These are phyloP conservation scores for Brachionus sp. DNA, from an alignment of 1,140 invertebrate genomes.

Conservation along the genomic window DNA sequence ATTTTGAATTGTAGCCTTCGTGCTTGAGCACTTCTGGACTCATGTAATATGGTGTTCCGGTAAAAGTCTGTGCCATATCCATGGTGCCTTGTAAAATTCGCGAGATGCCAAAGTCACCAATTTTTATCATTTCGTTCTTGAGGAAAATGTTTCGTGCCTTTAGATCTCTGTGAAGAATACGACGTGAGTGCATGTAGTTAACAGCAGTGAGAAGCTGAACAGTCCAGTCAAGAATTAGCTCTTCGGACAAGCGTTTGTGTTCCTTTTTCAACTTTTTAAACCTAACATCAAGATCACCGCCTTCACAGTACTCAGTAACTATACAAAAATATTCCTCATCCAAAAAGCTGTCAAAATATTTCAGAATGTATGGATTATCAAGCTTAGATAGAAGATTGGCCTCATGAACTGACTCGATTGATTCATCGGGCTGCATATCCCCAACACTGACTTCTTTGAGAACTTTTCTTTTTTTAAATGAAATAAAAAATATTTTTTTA, in stretches of 20 bases:
- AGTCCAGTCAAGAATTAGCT: slow-evolving; percentile 56
- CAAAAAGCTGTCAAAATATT: slow-evolving; percentile 58
- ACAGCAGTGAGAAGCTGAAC: slow-evolving; percentile 58
- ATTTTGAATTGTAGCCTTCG: slow-evolving; percentile 59
- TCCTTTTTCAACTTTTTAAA: slow-evolving; percentile 54
- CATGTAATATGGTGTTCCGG: slow-evolving; percentile 56
- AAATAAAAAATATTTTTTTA: neutral
- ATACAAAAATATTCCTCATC: slow-evolving; percentile 60
- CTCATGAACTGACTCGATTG: slow-evolving; percentile 57
- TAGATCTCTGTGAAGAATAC: slow-evolving; percentile 59
- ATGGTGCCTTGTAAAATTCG: slow-evolving; percentile 56
- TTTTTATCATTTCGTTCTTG: slow-evolving; percentile 56
- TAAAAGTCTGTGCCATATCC: slow-evolving; percentile 58
- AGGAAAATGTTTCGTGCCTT: slow-evolving; percentile 61
- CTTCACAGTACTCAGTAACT: slow-evolving; percentile 61
- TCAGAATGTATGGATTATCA: slow-evolving; percentile 56
- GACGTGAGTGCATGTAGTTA: slow-evolving; percentile 58
- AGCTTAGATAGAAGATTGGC: slow-evolving; percentile 55
- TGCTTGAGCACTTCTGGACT: slow-evolving; percentile 60
- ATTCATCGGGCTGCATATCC: slow-evolving; percentile 58
- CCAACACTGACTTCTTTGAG: slow-evolving; percentile 58
- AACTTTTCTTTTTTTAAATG: slow-evolving; percentile 51
- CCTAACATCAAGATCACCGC: slow-evolving; percentile 57
- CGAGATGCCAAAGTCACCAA: slow-evolving; percentile 60
- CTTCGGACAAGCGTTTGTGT: slow-evolving; percentile 53